Conservation (phyloP, 2,113 vertebrate species). For the Aramus guarauna region DNA sequence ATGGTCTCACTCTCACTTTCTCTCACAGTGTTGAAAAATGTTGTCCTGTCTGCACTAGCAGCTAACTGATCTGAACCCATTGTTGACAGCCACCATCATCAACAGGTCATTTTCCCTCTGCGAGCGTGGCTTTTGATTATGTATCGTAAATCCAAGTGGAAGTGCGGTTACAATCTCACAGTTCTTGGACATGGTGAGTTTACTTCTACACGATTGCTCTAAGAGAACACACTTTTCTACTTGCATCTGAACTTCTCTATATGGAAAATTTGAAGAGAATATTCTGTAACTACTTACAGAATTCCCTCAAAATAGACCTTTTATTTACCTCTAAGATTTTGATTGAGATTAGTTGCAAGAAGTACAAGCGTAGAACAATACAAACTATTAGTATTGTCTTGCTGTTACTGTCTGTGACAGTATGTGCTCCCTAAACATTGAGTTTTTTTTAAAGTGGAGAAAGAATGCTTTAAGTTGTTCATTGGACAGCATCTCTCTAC, state of each 20-base stretch:
- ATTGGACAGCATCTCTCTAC: not conserved
- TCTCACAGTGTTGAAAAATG: slow-evolving; percentile 54
- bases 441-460: not conserved
- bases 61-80: slow-evolving; percentile 34
- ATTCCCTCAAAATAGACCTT: not conserved
- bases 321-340: not conserved
- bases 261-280: not conserved
- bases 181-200: slow-evolving; percentile 31
- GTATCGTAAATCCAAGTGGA: slow-evolving; percentile 60
- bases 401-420: not conserved
- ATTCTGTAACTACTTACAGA: not conserved
- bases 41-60: slow-evolving; percentile 53
- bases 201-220: not conserved
- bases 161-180: slow-evolving; percentile 3
- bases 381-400: not conserved
- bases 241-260: not conserved
- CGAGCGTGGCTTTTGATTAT: not conserved
- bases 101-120: slow-evolving; percentile 5
- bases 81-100: slow-evolving; percentile 45
- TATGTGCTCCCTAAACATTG: not conserved
- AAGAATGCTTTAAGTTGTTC: not conserved
- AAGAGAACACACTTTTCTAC: not conserved
- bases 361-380: not conserved
- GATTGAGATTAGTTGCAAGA: not conserved
- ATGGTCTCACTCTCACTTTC: slow-evolving; percentile 52